Evolutionary conservation across 1,140 invertebrate genomes (phyloP), one percentile per base, ranked within the genome.

Genomic region (Lepidurus apus): DNA sequence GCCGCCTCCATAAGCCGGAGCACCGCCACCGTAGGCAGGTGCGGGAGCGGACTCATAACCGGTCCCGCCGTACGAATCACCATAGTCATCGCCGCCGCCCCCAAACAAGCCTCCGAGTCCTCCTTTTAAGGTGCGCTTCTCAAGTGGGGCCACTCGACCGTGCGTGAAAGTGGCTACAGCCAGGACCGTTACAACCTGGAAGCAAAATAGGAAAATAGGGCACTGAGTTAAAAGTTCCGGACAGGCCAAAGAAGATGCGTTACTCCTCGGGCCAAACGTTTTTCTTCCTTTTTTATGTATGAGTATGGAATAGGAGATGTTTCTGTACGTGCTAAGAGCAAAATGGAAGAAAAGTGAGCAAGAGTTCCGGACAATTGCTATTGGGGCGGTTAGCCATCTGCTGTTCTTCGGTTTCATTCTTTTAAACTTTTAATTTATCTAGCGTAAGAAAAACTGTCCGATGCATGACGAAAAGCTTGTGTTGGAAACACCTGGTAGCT

Each of bases 51-150:
- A 65, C 21, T 65, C 53, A 17, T 65, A 17, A 65, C 53, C 34
- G 34, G 34, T 34, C 34, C 34, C 34, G 34, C 34, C 53, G 53
- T 65, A 65, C 17, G 53, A 65, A 65, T 65, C 53, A 21, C 9
- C 13, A 7, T 65, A 65, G 53, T 65, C 53, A 65, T 34, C 34
- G 34, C 53, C 53, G 13, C 53, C 53, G 10, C 45, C 45, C 21
- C 53, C 53, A 65, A 65, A 65, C 53, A 65, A 21, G 53, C 53
- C 53, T 65, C 53, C 53, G 53, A 65, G 53, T n/a, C 53, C 53
- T 7, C 53, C 53, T 65, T 65, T 65, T 65, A 65, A 65, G 53
- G 53, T 65, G 53, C 53, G 53, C 21, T 65, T 65, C 53, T 65
- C 53, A n/a, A 65, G 53, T 65, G 17, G 53, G 53, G 53, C 53